Percentiles rank a stretch among this genome's conserved stretches.
These are phyloP conservation scores for Turnix velox DNA, from an alignment of 2,113 vertebrate species.

Conservation along the genomic window DNA sequence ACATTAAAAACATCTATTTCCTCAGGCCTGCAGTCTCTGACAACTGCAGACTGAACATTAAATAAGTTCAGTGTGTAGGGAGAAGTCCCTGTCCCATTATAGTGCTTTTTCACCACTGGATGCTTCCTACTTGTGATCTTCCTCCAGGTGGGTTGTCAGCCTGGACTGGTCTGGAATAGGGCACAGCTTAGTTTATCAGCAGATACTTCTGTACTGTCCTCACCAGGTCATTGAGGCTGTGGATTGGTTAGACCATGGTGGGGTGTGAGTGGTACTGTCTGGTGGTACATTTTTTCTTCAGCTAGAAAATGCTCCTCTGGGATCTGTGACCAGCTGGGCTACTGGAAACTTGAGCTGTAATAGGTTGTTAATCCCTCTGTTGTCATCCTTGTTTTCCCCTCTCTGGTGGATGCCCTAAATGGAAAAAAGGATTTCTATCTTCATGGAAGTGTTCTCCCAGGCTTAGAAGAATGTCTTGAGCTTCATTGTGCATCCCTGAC, in stretches of 20 bases:
- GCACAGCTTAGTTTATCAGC: fast-evolving
- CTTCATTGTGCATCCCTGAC: fast-evolving
- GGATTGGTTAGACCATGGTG: fast-evolving
- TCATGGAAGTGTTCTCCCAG: background rate
- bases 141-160: background rate
- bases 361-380: background rate
- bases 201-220: background rate
- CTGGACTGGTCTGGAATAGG: fast-evolving
- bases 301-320: background rate
- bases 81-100: background rate
- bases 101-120: background rate
- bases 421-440: background rate
- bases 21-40: background rate
- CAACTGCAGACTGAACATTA: background rate
- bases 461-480: background rate
- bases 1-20: background rate
- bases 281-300: background rate
- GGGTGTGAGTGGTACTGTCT: background rate
- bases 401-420: background rate
- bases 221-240: fast-evolving
- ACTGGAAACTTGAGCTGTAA: background rate
- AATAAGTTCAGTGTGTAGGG: background rate
- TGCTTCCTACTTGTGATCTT: fast-evolving
- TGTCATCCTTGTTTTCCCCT: background rate
- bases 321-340: background rate